A percentile compares a stretch with the other conserved stretches of the same genome.
phyloP scores from a whole-genome alignment of 2,113 vertebrate genomes.

The Urocitellus parryii region DNA sequence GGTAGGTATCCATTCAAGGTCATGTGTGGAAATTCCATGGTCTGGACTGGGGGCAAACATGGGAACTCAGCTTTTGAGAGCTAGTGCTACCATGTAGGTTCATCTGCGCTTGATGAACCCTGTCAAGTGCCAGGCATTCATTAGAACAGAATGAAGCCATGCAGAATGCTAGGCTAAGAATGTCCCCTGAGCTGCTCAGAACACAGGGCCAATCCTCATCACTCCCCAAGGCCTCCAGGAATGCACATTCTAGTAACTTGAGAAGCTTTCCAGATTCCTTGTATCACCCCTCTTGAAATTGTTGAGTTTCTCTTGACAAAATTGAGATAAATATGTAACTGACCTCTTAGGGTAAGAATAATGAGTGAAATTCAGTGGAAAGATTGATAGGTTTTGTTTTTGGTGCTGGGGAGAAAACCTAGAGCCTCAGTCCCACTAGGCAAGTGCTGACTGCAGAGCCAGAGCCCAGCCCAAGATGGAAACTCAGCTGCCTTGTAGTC shows the following conservation, averaged over 20 bases:
- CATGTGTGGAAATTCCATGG: accelerated
- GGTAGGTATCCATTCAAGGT: constrained; percentile 80
- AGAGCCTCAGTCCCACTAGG: too few species aligned
- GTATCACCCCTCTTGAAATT: neutral
- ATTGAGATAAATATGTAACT: neutral
- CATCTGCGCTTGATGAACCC: too few species aligned
- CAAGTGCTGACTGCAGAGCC: too few species aligned
- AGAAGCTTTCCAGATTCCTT: neutral
- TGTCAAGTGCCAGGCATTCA: too few species aligned
- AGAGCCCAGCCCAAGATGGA: too few species aligned
- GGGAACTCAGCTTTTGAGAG: too few species aligned
- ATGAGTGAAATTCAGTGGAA: neutral
- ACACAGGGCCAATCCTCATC: neutral
- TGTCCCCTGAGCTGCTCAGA: accelerated
- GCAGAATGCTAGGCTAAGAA: accelerated
- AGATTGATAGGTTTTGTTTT: neutral
- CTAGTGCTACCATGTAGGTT: too few species aligned
- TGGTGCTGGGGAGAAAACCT: too few species aligned
- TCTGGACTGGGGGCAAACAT: accelerated
- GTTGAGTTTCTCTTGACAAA: neutral
- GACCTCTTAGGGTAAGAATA: neutral
- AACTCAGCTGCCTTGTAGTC: too few species aligned
- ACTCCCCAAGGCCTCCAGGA: neutral
- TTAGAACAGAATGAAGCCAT: too few species aligned
- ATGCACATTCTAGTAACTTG: too few species aligned